Conservation (phyloP, 2,888 invertebrate species). For the Marronus borbonicus region DNA sequence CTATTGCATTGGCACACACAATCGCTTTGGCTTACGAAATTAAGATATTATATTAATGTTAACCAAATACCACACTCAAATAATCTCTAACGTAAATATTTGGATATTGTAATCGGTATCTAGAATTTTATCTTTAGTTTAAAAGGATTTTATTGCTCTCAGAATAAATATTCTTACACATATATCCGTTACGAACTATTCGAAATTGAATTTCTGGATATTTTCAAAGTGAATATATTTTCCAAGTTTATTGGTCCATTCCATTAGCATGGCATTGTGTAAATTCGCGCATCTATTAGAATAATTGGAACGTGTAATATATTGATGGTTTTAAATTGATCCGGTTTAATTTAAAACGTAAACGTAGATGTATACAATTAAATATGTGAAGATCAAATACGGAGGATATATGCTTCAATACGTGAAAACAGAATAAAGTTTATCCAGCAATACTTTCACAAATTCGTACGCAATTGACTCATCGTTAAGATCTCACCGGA, state of each 20-base stretch:
- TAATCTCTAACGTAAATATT: slow-evolving; percentile 23
- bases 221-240: neutral
- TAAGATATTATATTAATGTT: slow-evolving; percentile 16
- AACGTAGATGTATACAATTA: too few species aligned
- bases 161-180: slow-evolving; percentile 1
- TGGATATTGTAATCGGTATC: slow-evolving; percentile 8
- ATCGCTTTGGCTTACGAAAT: slow-evolving; percentile 1
- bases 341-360: too few species aligned
- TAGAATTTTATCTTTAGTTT: slow-evolving; percentile 28
- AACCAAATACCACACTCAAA: slow-evolving; percentile 2
- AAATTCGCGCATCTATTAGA: slow-evolving; percentile 1
- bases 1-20: neutral
- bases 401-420: too few species aligned
- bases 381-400: too few species aligned
- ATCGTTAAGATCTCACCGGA: slow-evolving; percentile 8
- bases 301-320: neutral
- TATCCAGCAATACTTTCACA: neutral
- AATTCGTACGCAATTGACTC: neutral
- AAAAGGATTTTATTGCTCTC: slow-evolving; percentile 17
- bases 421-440: neutral
- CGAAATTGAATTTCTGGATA: slow-evolving; percentile 9
- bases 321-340: neutral
- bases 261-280: neutral
- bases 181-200: neutral
- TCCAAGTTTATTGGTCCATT: neutral